A percentile compares a stretch with the other conserved stretches of the same genome.
phyloP scores from a whole-genome alignment of 92 coral and sea anemone genomes.

The Chrysogorgia sp. region DNA sequence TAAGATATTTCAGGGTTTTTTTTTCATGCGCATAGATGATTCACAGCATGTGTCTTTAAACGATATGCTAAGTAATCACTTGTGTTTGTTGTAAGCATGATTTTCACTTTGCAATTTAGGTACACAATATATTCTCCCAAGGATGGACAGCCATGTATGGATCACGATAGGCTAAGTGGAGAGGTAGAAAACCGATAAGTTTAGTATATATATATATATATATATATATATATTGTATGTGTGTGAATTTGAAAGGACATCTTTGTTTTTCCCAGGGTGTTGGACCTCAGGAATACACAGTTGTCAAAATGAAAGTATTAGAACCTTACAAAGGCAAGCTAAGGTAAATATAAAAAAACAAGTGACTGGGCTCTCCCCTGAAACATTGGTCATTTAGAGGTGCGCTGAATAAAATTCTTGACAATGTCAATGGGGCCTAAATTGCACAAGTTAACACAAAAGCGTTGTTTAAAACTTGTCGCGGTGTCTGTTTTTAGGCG shows the following conservation, averaged over 20 bases:
- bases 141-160: conserved; percentile 99
- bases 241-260: not conserved
- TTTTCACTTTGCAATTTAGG: conserved; percentile 36
- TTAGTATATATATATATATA: too few species aligned
- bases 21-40: too few species aligned
- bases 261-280: conserved; percentile 70
- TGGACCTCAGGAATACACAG: conserved; percentile 97
- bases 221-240: not conserved
- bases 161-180: conserved; percentile 98
- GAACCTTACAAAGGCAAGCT: conserved; percentile 80
- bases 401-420: too few species aligned
- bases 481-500: too few species aligned
- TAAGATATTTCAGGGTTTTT: too few species aligned
- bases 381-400: not conserved
- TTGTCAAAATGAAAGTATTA: conserved; percentile 85
- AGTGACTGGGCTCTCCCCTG: not conserved
- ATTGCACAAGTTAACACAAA: too few species aligned
- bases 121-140: conserved; percentile 93
- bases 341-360: conserved; percentile 56
- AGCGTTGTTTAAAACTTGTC: too few species aligned
- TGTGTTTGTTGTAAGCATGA: not conserved
- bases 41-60: too few species aligned
- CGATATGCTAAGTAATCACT: too few species aligned
- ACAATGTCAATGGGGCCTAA: too few species aligned
- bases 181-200: too few species aligned